Evolutionary conservation across 2,888 invertebrate genomes (phyloP), one percentile per base, ranked within the genome.

Genomic region (Hedychridium roseum): DNA sequence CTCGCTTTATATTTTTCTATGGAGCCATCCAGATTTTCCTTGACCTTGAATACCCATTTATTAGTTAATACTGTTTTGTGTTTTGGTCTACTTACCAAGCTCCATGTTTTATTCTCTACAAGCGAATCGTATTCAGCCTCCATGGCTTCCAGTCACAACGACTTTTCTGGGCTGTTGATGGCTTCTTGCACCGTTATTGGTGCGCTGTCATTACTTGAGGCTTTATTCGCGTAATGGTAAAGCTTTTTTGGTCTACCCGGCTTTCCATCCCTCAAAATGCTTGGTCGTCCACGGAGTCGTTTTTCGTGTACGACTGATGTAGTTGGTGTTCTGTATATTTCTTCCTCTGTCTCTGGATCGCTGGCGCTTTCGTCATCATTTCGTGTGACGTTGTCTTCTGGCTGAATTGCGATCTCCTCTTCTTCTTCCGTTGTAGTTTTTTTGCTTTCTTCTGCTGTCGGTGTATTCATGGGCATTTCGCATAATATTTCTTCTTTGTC

Each of bases 181-280:
- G 43, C 17, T 45, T 59, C 39, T 34, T 45, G 23, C 11, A 34
- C 15, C 5, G 38, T 38, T 12, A 14, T 7, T 1, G 54, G 54
- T 30, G 42, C 45, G 6, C 28, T 9, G 26, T 18, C 4, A 12
- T 12, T 17, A 18, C 23, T 11, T 6, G 7, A 9, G 2, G 40
- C 31, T 14, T 15, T 32, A 3, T 28, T n/a, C 20, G 36, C 14
- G 11, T 50, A 52, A 2, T 44, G n/a, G n/a, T n/a, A n/a, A n/a
- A n/a, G 2, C 34, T 52, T 52, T 16, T 23, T 38, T 31, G 59
- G 59, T 35, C 70, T 79, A 76, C 59, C 78, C 66, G 18, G 71
- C 71, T 72, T 80, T 77, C 71, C 80, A 77, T 43, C 73, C 67
- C 61, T 76, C 68, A 36, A 49, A 60, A 47, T 41, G 35, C 27